A percentile compares a stretch with the other conserved stretches of the same genome.
Evolutionary conservation across 2,888 invertebrate genomes (phyloP).

Genomic region (Heliothis peltigera): DNA sequence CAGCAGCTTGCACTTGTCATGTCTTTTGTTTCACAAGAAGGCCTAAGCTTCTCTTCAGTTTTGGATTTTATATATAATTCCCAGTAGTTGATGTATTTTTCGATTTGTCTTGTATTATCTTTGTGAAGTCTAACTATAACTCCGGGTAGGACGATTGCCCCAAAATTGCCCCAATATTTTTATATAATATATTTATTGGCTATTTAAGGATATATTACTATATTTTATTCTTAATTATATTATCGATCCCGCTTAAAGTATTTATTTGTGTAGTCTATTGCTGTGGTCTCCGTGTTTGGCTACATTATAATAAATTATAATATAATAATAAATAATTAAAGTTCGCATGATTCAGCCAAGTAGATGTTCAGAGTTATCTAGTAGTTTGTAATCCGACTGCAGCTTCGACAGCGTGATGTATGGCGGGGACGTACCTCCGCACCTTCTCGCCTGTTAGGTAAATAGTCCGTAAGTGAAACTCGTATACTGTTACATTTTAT

Average conservation of each 20-base stretch:
- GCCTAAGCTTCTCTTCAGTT: constrained; percentile 58
- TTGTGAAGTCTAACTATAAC: constrained; percentile 36
- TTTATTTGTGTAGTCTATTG: constrained; percentile 59
- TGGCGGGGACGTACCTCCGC: constrained; percentile 33
- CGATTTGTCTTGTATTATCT: constrained; percentile 51
- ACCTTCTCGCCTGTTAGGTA: constrained; percentile 42
- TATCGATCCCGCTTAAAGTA: constrained; percentile 50
- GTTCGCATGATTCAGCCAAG: constrained; percentile 72
- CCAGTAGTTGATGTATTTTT: constrained; percentile 56
- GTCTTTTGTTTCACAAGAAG: constrained; percentile 51
- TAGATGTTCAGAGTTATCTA: constrained; percentile 71
- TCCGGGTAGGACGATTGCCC: constrained; percentile 56
- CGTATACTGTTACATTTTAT: constrained; percentile 63
- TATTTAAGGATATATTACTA: constrained; percentile 52
- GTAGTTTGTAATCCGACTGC: constrained; percentile 72
- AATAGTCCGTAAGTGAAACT: constrained; percentile 59
- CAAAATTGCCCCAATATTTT: constrained; percentile 68
- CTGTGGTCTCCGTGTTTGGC: constrained; percentile 66
- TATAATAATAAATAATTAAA: constrained; percentile 49
- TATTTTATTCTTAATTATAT: constrained; percentile 55
- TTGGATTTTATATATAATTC: constrained; percentile 43
- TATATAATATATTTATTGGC: constrained; percentile 59
- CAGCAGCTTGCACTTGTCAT: constrained; percentile 54
- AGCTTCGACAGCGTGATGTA: constrained; percentile 69
- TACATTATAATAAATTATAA: constrained; percentile 54